Percentiles rank a stretch among this genome's conserved stretches.
Conservation (phyloP, 2,113 vertebrate species). For the Esox niger region DNA sequence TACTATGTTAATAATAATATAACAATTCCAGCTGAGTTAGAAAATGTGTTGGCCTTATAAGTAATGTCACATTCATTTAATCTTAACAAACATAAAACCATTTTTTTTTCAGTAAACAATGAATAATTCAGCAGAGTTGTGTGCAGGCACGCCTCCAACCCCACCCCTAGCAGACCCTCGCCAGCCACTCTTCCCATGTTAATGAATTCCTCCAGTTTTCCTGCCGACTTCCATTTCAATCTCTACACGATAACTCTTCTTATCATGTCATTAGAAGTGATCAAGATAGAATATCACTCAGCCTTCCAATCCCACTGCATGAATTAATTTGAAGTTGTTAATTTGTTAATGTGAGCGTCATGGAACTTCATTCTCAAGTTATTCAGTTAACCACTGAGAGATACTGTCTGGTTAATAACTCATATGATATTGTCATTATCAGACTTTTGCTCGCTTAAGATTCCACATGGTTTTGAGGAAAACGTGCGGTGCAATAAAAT, state of each 20-base stretch:
- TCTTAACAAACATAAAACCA: conserved; percentile 6
- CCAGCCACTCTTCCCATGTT: conserved; percentile 18
- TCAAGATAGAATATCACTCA: conserved; percentile 43
- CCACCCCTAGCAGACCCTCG: background rate
- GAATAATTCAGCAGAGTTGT: conserved; percentile 17
- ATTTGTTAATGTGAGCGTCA: conserved; percentile 10
- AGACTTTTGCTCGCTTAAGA: background rate
- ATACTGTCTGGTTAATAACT: conserved; percentile 55
- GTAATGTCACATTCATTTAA: conserved; percentile 8
- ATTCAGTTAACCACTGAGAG: conserved; percentile 63
- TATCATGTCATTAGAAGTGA: conserved; percentile 40
- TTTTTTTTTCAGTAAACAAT: conserved; percentile 10
- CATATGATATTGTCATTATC: conserved; percentile 50
- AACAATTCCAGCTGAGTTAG: background rate
- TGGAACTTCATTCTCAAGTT: conserved; percentile 47
- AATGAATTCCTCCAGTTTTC: conserved; percentile 34
- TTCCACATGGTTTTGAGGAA: no score
- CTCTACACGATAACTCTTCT: conserved; percentile 35
- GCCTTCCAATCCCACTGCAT: conserved; percentile 34
- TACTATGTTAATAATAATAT: no score
- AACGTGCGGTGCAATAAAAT: no score
- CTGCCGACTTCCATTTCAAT: conserved; percentile 18
- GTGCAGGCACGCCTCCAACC: conserved; percentile 12
- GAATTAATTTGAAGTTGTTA: conserved; percentile 43
- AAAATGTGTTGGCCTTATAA: background rate